Percentiles rank a stretch among this genome's conserved stretches.
Evolutionary conservation across 2,888 invertebrate genomes (phyloP).

Genomic region (Quadroppia sp.): DNA sequence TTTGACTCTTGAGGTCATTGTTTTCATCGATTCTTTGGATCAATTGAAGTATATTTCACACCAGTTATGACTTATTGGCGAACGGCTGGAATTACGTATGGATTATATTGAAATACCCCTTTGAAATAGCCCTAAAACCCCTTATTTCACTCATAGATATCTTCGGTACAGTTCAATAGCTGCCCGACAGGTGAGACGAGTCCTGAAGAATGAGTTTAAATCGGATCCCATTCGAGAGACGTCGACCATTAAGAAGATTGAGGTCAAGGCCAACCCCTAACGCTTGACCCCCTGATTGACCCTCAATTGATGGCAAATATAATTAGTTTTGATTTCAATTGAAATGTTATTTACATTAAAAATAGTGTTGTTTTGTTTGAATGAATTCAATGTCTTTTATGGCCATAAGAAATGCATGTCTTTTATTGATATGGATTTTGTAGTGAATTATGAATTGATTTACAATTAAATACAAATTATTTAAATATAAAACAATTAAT

Average conservation of each 20-base stretch:
- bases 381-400: too few species aligned
- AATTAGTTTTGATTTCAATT: neutral
- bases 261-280: slow-evolving; percentile 20
- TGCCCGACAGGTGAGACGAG: slow-evolving; percentile 36
- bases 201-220: slow-evolving; percentile 26
- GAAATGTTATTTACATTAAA: neutral
- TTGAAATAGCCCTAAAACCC: neutral
- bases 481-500: too few species aligned
- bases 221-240: slow-evolving; percentile 1
- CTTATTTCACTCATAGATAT: slow-evolving; percentile 19
- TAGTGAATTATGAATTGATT: too few species aligned
- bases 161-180: slow-evolving; percentile 41
- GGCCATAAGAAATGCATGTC: too few species aligned
- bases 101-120: neutral
- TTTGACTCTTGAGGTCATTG: neutral
- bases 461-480: too few species aligned
- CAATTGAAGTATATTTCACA: neutral
- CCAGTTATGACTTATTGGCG: slow-evolving; percentile 36
- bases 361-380: too few species aligned
- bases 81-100: slow-evolving; percentile 30
- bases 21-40: neutral
- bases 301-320: neutral
- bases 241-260: slow-evolving; percentile 29
- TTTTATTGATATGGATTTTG: too few species aligned
- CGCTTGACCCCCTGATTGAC: neutral